Conservation (phyloP, 2,888 invertebrate genomes). For the Eilema sororculum region DNA sequence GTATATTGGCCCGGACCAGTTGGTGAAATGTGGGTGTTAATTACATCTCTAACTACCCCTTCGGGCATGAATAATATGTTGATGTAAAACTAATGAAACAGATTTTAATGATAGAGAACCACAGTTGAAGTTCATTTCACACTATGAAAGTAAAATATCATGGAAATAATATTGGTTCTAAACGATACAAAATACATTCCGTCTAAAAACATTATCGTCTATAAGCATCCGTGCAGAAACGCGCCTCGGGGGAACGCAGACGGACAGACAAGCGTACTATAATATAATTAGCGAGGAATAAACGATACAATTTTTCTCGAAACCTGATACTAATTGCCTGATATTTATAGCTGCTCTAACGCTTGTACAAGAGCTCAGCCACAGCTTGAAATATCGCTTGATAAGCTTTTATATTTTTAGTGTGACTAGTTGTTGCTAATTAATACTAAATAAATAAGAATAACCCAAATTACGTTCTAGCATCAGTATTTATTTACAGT, state of each 20-base stretch:
- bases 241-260: background rate
- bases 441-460: too few relatives aligned
- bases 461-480: too few relatives aligned
- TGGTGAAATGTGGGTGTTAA: too few relatives aligned
- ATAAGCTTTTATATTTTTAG: background rate
- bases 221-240: background rate
- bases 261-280: background rate
- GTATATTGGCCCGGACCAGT: too few relatives aligned
- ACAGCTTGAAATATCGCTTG: background rate
- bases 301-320: constrained; percentile 1
- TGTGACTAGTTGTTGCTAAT: background rate
- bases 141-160: too few relatives aligned
- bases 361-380: background rate
- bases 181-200: background rate
- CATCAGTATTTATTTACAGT: too few relatives aligned
- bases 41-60: too few relatives aligned
- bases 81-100: too few relatives aligned
- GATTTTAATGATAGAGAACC: too few relatives aligned
- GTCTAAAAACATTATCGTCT: background rate
- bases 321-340: background rate
- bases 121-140: too few relatives aligned
- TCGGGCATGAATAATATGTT: too few relatives aligned
- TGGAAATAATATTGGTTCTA: too few relatives aligned
- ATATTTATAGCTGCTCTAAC: constrained; percentile 10
- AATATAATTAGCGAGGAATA: background rate